phyloP scores from a whole-genome alignment of 2,797 vertebrate genomes.

The Diplodus puntazzo region DNA sequence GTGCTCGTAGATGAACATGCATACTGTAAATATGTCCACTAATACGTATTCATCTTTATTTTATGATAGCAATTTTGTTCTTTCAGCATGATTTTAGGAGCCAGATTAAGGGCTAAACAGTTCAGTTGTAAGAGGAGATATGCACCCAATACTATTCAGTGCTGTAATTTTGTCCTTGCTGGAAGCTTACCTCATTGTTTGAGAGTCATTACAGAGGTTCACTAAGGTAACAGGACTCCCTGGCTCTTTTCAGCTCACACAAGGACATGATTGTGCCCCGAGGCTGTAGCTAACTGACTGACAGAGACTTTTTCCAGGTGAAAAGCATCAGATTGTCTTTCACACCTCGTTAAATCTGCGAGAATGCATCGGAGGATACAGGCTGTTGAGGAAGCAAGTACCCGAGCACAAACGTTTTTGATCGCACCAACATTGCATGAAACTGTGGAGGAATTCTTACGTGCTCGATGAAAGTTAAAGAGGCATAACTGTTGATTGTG shows the following conservation, averaged over 20 bases:
- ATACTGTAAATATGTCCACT: not conserved
- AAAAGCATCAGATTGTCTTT: conserved; percentile 64
- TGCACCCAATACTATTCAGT: conserved; percentile 11
- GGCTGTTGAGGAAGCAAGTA: not conserved
- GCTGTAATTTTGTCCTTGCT: conserved; percentile 38
- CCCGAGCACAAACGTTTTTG: conserved; percentile 9
- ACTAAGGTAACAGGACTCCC: conserved; percentile 64
- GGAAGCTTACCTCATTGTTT: conserved; percentile 59
- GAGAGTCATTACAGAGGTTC: conserved; percentile 49
- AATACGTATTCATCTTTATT: not conserved
- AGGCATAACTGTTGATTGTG: not conserved
- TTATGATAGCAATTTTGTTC: conserved; percentile 7
- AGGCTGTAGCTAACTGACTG: conserved; percentile 60
- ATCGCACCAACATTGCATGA: no score
- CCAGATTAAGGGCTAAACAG: conserved; percentile 18
- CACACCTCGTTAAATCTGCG: conserved; percentile 49
- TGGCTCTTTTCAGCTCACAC: conserved; percentile 56
- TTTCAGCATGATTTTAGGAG: conserved; percentile 14
- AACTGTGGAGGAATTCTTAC: not conserved
- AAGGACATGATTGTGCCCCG: conserved; percentile 64
- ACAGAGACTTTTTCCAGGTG: conserved; percentile 55
- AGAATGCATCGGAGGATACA: conserved; percentile 20
- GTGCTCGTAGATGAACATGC: conserved; percentile 16
- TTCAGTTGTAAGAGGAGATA: conserved; percentile 51
- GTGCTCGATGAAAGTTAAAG: not conserved